Evolutionary conservation across 2,113 vertebrate genomes (phyloP), one percentile per base, ranked within the genome.

Genomic region (Raja brachyura): DNA sequence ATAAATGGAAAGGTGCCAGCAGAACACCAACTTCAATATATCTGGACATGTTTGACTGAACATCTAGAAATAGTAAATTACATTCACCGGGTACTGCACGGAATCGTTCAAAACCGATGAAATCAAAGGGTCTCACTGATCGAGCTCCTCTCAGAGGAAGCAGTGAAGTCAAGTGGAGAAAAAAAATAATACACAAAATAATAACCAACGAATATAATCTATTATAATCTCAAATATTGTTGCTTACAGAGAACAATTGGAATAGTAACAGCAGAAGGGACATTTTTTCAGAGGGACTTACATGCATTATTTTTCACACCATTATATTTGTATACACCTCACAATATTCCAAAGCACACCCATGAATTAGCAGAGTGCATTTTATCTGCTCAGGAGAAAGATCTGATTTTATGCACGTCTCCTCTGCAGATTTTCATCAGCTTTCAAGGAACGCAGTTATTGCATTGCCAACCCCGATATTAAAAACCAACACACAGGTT

Each of bases 391-490:
- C 68, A 25, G 66, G 33, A 20, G 16, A 33, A 68, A 88, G 61
- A 92, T 54, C 25, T 0, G 9, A 92, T 92, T 48, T 92, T 54
- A 11, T 39, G 5, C 5, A 13, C 18, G 8, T 28, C 73, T 73
- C 33, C 39, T 92, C 39, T 73, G 90, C 83, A 66, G 83, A 61
- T 88, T 92, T 92, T 74, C 63, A 92, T 92, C 90, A 92, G 25
- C 68, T 39, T 70, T 31, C 5, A 25, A 74, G 68, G 73, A 10
- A 54, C 68, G 25, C 66, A 92, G 33, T 92, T 92, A 73, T 73
- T 92, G 22, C 66, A 92, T 92, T 90, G 70, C 63, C 70, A 63
- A 90, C 39, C 33, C 66, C 70, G 11, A 25, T 90, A 70, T 90
- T 92, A 54, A 70, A 70, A 70, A 73, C 90, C 31, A 39, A 92